Evolutionary conservation across 2,888 invertebrate genomes (phyloP).

Genomic region (Venusia cambrica): DNA sequence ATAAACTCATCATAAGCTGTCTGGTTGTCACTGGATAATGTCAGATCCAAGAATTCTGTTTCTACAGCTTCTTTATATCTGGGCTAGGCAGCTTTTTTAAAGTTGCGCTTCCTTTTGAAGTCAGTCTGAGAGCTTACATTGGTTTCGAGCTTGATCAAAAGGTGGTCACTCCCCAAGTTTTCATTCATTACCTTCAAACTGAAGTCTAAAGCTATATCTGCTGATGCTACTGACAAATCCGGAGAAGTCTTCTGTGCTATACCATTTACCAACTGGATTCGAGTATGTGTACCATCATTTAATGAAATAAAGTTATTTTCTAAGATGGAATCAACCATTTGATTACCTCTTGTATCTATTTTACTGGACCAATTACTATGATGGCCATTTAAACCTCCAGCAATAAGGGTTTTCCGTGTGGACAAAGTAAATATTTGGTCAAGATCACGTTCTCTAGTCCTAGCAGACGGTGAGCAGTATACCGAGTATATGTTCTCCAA

Average conservation of each 20-base stretch:
- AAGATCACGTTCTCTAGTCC: conserved; percentile 21
- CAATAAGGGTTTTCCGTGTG: background rate
- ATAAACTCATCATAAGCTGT: conserved; percentile 1
- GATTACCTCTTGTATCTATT: conserved; percentile 22
- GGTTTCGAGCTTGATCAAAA: conserved; percentile 5
- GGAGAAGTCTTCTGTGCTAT: background rate
- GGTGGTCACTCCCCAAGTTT: conserved; percentile 7
- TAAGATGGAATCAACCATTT: conserved; percentile 19
- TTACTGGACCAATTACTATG: conserved; percentile 27
- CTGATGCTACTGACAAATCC: background rate
- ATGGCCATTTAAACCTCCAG: conserved; percentile 24
- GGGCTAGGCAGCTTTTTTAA: conserved; percentile 4
- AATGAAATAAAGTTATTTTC: conserved; percentile 19
- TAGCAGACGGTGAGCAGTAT: conserved; percentile 24
- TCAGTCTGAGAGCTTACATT: background rate
- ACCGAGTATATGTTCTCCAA: conserved; percentile 14
- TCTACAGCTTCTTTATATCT: background rate
- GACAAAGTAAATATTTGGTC: conserved; percentile 17
- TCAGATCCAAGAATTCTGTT: background rate
- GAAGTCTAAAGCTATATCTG: background rate
- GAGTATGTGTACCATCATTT: conserved; percentile 24
- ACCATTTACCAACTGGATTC: conserved; percentile 23
- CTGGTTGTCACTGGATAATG: background rate
- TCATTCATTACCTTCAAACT: conserved; percentile 1
- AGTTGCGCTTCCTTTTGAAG: conserved; percentile 4